A percentile compares a stretch with the other conserved stretches of the same genome.
Evolutionary conservation across 1,140 invertebrate genomes (phyloP).

Genomic region (Drosophila insularis): DNA sequence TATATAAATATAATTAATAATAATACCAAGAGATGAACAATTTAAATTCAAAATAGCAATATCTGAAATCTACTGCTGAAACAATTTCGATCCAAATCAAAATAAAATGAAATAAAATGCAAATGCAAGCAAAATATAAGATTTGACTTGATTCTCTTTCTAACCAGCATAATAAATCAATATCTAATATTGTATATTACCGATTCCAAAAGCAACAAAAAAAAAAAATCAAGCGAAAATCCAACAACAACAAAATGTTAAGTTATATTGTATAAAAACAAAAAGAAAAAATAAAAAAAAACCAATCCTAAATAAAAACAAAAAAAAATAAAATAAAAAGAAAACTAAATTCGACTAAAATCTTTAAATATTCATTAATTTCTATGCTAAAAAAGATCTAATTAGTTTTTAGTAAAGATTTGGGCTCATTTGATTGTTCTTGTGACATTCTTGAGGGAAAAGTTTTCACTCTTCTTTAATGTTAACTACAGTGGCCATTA

Average conservation of each 20-base stretch:
- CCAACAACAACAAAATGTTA: constrained; percentile 67
- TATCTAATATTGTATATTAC: constrained; percentile 81
- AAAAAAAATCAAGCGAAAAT: constrained; percentile 44
- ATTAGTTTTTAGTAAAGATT: too few species aligned
- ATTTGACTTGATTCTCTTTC: constrained; percentile 20
- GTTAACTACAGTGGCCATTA: too few species aligned
- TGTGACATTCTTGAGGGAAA: too few species aligned
- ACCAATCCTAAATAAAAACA: constrained; percentile 63
- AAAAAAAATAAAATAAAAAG: constrained; percentile 8
- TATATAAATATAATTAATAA: constrained; percentile 39
- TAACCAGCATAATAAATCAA: constrained; percentile 64
- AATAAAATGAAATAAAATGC: background rate
- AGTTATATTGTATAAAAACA: constrained; percentile 78
- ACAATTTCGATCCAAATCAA: constrained; percentile 36
- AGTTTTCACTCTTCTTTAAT: too few species aligned
- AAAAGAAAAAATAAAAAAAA: constrained; percentile 31
- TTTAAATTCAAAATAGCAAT: constrained; percentile 48
- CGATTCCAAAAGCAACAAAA: constrained; percentile 63
- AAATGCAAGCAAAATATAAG: constrained; percentile 38
- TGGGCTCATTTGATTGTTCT: too few species aligned
- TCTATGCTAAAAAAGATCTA: too few species aligned
- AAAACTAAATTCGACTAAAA: background rate
- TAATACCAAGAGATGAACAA: constrained; percentile 25
- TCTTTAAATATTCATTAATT: too few species aligned
- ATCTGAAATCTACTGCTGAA: constrained; percentile 46